Percentiles rank a stretch among this genome's conserved stretches.
These are phyloP conservation scores for Lacerta bilineata DNA, from an alignment of 2,797 vertebrate species.

Conservation along the genomic window DNA sequence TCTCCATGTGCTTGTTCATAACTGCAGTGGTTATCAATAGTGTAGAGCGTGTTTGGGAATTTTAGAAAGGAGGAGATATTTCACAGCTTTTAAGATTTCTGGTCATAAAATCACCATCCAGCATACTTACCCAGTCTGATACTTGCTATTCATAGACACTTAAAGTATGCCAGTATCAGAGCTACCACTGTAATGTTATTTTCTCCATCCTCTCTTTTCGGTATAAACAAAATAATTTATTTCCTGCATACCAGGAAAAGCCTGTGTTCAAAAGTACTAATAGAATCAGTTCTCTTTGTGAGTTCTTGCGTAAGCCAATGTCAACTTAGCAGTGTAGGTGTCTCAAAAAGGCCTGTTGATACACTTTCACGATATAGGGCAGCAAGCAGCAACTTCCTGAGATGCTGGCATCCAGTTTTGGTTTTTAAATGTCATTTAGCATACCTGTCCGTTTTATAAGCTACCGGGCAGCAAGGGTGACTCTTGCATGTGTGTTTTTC, in stretches of 20 bases:
- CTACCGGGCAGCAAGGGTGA: background rate
- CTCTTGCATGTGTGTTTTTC: background rate
- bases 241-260: background rate
- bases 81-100: background rate
- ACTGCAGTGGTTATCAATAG: slow-evolving; percentile 1
- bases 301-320: background rate
- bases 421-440: background rate
- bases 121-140: background rate
- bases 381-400: background rate
- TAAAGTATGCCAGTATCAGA: background rate
- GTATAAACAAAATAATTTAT: background rate
- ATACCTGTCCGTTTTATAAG: background rate
- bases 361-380: background rate
- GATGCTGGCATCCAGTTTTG: background rate
- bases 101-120: background rate
- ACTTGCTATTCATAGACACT: background rate
- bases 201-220: background rate
- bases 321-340: background rate
- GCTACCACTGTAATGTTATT: background rate
- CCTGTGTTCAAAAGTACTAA: background rate
- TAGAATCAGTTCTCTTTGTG: background rate
- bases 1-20: slow-evolving; percentile 19
- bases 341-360: background rate
- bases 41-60: slow-evolving; percentile 8
- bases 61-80: slow-evolving; percentile 14